Conservation (phyloP, 2,888 invertebrate genomes). For the Timema cristinae region DNA sequence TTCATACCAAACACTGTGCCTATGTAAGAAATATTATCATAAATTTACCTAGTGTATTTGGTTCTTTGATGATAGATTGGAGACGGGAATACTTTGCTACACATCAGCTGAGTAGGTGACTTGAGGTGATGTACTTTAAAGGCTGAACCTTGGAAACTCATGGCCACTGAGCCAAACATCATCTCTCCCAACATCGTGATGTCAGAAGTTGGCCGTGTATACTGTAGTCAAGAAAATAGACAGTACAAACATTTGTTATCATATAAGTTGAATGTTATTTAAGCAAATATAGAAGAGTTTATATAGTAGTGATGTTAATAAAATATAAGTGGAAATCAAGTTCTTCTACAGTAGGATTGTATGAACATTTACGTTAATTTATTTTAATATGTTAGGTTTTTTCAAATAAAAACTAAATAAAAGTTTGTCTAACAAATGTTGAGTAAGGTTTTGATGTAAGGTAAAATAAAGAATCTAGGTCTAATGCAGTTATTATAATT, state of each 20-base stretch:
- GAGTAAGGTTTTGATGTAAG: too few species aligned
- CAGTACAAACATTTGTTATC: not conserved
- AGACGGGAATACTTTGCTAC: constrained; percentile 45
- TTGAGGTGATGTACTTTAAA: constrained; percentile 74
- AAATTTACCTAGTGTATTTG: too few species aligned
- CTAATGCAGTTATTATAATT: too few species aligned
- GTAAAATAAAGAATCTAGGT: too few species aligned
- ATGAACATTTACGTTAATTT: constrained; percentile 5
- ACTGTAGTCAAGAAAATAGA: constrained; percentile 46
- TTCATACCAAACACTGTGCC: too few species aligned
- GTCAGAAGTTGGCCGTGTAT: constrained; percentile 63
- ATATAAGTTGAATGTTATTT: not conserved
- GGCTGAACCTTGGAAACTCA: constrained; percentile 83
- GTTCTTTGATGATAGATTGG: too few species aligned
- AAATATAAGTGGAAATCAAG: too few species aligned
- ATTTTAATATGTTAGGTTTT: too few species aligned
- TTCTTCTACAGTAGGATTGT: too few species aligned
- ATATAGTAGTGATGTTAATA: not conserved
- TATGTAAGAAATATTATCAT: too few species aligned
- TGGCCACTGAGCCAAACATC: constrained; percentile 87
- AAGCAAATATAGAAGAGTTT: not conserved
- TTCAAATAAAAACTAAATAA: too few species aligned
- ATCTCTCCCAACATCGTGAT: constrained; percentile 79
- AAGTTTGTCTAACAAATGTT: too few species aligned
- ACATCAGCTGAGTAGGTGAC: constrained; percentile 45